Base-by-base conservation (phyloP, 2,113 vertebrate genomes). In the Peromyscus maniculatus region DNA sequence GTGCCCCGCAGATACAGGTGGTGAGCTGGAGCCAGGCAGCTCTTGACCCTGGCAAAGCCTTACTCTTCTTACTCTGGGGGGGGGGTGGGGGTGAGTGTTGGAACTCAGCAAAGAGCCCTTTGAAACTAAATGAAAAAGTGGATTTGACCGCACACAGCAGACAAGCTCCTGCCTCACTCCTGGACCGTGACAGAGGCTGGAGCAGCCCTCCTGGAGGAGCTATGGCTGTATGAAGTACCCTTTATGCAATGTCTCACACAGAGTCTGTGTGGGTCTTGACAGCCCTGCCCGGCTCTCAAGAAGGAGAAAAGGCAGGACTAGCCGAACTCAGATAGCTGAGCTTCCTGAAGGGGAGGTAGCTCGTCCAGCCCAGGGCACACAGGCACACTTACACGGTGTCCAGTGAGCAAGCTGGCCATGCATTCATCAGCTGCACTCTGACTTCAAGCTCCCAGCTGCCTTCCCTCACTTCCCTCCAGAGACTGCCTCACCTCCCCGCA, bases 111-210 rank as follows among this genome's bases (percentile, higher is more conserved):
- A 21, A 36, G n/a, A 59, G 21, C 17, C 46, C n/a, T 8, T 13
- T 74, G 22, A 52, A 28, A 21, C 6, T 11, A 22, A 36, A 17
- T 10, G 28, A 12, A 39, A 46, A 86, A 5, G 6, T 46, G 21
- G 1, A 33, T 39, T 16, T 3, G 6, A 5, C 21, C 11, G 17
- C 59, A 2, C 0, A 12, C 39, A n/a, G 16, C 52, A 4, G 17
- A 36, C 21, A 21, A 64, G 71, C 74, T 16, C 24, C 71, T 64
- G 55, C 11, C 33, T 21, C 87, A 26, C 74, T 26, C 82, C 72
- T 33, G 13, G 6, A 0, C 67, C n/a, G 2, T 9, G 3, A 11
- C 31, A 7, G 52, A 46, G 66, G 39, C 3, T 2, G 21, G 11
- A 12, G 52, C n/a, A 52, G 52, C n/a, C 71, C 31, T 33, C n/a